Conservation (phyloP, 1,140 invertebrate genomes). For the Bombus pyrosoma region DNA sequence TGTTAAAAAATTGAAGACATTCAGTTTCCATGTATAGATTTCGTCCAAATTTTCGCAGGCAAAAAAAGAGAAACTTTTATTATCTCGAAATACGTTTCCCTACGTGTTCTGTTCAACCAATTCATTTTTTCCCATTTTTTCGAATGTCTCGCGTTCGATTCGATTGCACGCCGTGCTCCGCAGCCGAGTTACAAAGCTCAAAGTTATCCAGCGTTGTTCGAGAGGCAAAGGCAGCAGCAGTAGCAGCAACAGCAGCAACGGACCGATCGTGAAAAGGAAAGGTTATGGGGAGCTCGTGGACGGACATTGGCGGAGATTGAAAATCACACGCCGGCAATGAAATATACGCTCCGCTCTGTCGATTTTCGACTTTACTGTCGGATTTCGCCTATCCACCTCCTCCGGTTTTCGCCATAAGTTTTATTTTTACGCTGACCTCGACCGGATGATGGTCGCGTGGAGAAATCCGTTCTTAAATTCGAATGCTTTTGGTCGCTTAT, state of each 20-base stretch:
- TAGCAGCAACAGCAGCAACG: no score
- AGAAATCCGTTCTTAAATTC: background rate
- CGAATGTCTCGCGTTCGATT: background rate
- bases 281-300: slow-evolving; percentile 7
- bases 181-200: slow-evolving; percentile 12
- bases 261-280: slow-evolving; percentile 25
- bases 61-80: background rate
- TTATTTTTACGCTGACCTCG: background rate
- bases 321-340: slow-evolving; percentile 28
- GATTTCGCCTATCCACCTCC: background rate
- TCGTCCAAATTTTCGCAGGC: background rate
- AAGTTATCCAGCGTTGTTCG: slow-evolving; percentile 4
- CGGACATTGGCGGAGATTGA: slow-evolving; percentile 37
- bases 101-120: background rate
- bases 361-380: slow-evolving; percentile 2
- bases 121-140: background rate
- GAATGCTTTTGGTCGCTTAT: background rate
- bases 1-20: background rate
- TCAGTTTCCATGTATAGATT: background rate
- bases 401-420: background rate
- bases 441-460: background rate
- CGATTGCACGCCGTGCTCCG: background rate
- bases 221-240: background rate
- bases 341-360: slow-evolving; percentile 21
- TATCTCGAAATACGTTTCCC: background rate